These are phyloP conservation scores for Megaleporinus macrocephalus DNA, from an alignment of 2,113 vertebrate species.

Conservation along the genomic window DNA sequence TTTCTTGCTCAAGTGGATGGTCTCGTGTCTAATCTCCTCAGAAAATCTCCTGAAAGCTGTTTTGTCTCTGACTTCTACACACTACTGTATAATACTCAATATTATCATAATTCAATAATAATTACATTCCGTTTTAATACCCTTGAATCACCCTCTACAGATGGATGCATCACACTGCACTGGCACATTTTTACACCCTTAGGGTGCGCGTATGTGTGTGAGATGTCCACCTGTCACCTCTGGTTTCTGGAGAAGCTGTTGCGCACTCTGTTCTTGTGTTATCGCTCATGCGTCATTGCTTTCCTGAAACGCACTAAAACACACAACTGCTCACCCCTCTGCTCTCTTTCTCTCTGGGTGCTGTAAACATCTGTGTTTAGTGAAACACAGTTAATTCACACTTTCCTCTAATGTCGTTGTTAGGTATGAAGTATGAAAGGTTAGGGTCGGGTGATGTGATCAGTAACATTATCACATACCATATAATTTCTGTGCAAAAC, in stretches of 20 bases:
- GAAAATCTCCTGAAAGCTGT: too few species aligned
- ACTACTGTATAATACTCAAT: too few species aligned
- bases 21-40: too few species aligned
- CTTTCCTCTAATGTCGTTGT: not conserved
- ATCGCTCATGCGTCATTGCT: not conserved
- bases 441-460: too few species aligned
- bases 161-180: too few species aligned
- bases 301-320: not conserved
- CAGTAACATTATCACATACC: not conserved
- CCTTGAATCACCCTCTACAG: too few species aligned
- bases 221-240: not conserved
- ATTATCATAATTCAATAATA: too few species aligned
- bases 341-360: not conserved
- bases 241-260: not conserved
- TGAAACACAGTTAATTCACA: not conserved
- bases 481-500: too few species aligned
- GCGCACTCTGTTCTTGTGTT: not conserved
- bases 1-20: too few species aligned
- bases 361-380: not conserved
- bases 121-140: too few species aligned
- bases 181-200: too few species aligned
- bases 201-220: not conserved
- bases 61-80: too few species aligned
- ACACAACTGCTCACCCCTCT: not conserved
- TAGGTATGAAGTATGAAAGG: not conserved